Evolutionary conservation across 2,797 vertebrate species (phyloP), one percentile per base, ranked within the genome.

Genomic region (Lates japonicus): DNA sequence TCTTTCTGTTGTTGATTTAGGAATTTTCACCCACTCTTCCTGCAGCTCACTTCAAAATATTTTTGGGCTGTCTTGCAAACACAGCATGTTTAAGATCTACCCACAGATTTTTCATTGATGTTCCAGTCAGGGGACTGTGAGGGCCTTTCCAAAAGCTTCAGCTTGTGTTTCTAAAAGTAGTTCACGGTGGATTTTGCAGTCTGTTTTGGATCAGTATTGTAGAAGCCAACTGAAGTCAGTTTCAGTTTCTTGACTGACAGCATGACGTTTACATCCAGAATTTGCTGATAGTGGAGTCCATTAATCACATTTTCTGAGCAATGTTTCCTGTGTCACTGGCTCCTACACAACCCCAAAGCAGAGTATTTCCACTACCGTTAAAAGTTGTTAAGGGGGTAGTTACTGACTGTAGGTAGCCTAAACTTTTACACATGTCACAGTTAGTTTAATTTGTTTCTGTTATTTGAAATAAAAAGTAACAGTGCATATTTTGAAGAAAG

Each of bases 1-100:
- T 20, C 29, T 65, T 11, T 51, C 16, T 33, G 14, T 31, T 58
- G 29, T 31, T 16, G 31, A 29, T 58, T 65, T 49, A 33, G 29
- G 11, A 49, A 49, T 29, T 49, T 35, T 35, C 44, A 35, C 63
- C 13, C 7, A 33, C 17, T 37, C 20, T n/a, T 51, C 62, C 19
- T 22, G 29, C 31, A 65, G 46, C 14, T 65, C 63, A 37, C 46
- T 3, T 5, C 10, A 8, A 33, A 16, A 58, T 58, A 58, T 19
- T 57, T 33, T 57, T 57, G 33, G 54, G 6, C 31, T 31, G 25
- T 64, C 10, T 48, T 33, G 17, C 46, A 51, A 11, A 35, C 31
- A 33, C 17, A 33, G 44, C 29, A n/a, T 51, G 46, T 58, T 58
- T 19, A 33, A 58, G 31, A 49, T 65, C 63, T 33, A 65, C 63